phyloP scores from a whole-genome alignment of 2,888 invertebrate genomes.

The Vesta saturnalis region DNA sequence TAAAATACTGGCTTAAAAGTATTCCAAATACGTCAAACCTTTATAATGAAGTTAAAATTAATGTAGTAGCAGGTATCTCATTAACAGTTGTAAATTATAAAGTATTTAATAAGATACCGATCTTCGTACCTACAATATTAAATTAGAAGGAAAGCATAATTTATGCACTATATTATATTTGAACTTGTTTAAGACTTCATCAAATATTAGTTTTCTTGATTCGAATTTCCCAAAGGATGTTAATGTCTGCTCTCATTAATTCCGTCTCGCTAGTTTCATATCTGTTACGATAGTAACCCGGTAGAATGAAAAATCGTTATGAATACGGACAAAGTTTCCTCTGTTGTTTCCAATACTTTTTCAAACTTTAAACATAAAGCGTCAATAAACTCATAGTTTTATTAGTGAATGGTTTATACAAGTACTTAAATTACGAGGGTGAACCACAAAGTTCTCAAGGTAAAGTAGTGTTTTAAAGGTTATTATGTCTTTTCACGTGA shows the following conservation, averaged over 20 bases:
- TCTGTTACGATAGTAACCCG: not conserved
- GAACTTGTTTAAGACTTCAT: constrained; percentile 6
- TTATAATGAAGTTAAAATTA: no score
- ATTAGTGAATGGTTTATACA: no score
- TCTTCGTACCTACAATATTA: not conserved
- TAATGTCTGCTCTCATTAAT: constrained; percentile 11
- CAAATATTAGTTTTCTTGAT: constrained; percentile 15
- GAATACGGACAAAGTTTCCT: not conserved
- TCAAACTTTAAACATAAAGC: no score
- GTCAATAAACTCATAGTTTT: no score
- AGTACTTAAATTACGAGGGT: no score
- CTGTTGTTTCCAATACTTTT: not conserved
- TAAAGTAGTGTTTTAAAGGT: no score
- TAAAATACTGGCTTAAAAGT: no score
- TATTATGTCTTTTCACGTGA: no score
- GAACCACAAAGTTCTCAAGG: no score
- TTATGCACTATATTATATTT: not conserved
- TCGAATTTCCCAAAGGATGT: constrained; percentile 14
- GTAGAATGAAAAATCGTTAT: constrained; percentile 3
- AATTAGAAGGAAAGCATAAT: not conserved
- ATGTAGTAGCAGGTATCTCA: no score
- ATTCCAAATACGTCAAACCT: no score
- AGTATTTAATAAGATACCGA: not conserved
- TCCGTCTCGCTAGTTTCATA: constrained; percentile 10
- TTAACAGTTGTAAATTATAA: no score